phyloP scores from a whole-genome alignment of 2,797 vertebrate species.

The Nannoperca obscura region DNA sequence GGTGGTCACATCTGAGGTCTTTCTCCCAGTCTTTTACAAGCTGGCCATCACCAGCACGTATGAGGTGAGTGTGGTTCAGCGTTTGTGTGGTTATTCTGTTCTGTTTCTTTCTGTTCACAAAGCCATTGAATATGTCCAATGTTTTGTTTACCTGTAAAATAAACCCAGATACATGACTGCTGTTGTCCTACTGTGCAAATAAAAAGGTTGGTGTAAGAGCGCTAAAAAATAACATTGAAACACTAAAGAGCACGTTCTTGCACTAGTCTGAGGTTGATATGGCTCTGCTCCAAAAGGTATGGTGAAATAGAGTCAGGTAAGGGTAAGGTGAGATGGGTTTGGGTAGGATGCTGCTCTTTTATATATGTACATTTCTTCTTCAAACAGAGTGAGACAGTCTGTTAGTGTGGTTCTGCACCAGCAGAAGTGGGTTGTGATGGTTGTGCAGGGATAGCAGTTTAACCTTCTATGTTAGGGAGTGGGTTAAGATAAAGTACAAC shows the following conservation, averaged over 20 bases:
- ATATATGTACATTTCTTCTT: background rate
- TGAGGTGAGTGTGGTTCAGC: constrained; percentile 84
- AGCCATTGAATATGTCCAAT: background rate
- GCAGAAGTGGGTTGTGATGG: background rate
- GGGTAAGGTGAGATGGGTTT: background rate
- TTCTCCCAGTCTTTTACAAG: constrained; percentile 94
- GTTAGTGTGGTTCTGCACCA: background rate
- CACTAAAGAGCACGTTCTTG: background rate
- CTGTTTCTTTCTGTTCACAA: background rate
- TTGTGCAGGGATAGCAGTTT: too few species aligned
- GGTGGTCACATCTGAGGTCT: constrained; percentile 90
- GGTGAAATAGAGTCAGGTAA: constrained; percentile 7
- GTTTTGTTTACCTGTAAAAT: background rate
- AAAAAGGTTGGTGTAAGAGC: background rate
- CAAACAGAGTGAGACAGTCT: background rate
- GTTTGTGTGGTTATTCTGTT: background rate
- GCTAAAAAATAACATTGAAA: background rate
- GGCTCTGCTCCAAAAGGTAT: background rate
- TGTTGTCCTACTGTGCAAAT: constrained; percentile 3
- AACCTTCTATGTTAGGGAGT: too few species aligned
- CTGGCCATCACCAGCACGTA: constrained; percentile 94
- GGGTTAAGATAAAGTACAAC: too few species aligned
- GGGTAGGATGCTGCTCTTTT: background rate
- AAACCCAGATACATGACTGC: constrained; percentile 15
- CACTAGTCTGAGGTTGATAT: constrained; percentile 1